These are phyloP conservation scores for Brachionus sp. DNA, from an alignment of 1,140 invertebrate genomes.

Conservation along the genomic window DNA sequence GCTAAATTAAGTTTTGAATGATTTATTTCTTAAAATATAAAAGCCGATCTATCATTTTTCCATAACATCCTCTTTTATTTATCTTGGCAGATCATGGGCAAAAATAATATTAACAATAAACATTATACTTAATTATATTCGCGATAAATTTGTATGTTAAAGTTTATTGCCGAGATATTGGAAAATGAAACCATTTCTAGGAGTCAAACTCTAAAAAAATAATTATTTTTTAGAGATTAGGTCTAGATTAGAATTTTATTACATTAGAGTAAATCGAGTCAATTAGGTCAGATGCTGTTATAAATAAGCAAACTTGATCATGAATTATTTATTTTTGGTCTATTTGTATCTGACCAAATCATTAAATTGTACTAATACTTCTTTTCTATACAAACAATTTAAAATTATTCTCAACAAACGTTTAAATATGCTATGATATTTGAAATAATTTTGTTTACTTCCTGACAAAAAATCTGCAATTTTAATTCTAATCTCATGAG, in stretches of 20 bases:
- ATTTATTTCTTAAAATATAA: not conserved
- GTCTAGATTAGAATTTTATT: not conserved
- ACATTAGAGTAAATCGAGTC: not conserved
- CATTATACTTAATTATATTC: not conserved
- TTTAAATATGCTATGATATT: not conserved
- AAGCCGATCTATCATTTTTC: not conserved
- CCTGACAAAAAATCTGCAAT: constrained; percentile 1
- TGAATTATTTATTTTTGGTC: not conserved
- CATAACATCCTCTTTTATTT: not conserved
- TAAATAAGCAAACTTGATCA: not conserved
- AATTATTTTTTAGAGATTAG: not conserved
- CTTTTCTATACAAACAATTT: not conserved
- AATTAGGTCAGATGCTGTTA: not conserved
- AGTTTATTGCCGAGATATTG: not conserved
- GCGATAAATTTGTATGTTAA: not conserved
- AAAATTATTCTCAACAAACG: not conserved
- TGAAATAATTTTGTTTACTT: not conserved
- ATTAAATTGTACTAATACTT: not conserved
- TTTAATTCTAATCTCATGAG: not conserved
- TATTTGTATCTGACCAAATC: not conserved
- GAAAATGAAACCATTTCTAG: not conserved
- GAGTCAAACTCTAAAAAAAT: not conserved
- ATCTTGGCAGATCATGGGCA: not conserved
- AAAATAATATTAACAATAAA: not conserved
- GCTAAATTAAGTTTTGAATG: not conserved